A percentile compares a stretch with the other conserved stretches of the same genome.
Evolutionary conservation across 1,140 invertebrate species (phyloP).

Genomic region (Proctacanthus coquilletti): DNA sequence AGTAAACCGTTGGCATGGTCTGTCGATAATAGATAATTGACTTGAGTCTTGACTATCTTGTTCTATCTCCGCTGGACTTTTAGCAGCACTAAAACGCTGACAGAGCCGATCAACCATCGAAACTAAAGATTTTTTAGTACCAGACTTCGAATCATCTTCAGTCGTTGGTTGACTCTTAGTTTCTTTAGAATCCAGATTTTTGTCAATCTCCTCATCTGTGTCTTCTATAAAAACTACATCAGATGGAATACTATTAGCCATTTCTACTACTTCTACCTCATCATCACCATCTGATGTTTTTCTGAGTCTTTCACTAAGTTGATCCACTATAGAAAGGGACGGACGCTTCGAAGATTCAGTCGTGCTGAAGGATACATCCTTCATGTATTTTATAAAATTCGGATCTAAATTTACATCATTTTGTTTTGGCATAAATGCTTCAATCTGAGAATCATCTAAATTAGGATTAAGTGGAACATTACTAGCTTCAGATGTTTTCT

Average conservation of each 20-base stretch:
- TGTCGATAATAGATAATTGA: too few relatives aligned
- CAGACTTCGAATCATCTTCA: not conserved
- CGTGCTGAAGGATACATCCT: conserved; percentile 1
- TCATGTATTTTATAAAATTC: conserved; percentile 1
- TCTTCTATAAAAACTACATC: not conserved
- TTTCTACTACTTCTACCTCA: not conserved
- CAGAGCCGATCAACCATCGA: too few relatives aligned
- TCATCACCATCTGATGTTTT: not conserved
- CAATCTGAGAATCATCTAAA: too few relatives aligned
- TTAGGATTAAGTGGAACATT: too few relatives aligned
- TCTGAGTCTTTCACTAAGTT: not conserved
- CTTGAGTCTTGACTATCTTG: too few relatives aligned
- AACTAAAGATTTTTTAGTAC: not conserved
- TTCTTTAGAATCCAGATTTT: not conserved
- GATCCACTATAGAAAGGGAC: not conserved
- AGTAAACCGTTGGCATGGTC: too few relatives aligned
- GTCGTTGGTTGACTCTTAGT: not conserved
- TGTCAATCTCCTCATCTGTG: not conserved
- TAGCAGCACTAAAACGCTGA: too few relatives aligned
- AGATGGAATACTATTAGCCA: not conserved
- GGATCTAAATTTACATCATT: conserved; percentile 1
- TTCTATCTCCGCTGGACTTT: too few relatives aligned
- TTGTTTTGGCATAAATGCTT: conserved; percentile 3
- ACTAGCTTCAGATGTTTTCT: too few relatives aligned
- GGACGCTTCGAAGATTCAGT: not conserved